phyloP scores from a whole-genome alignment of 2,113 vertebrate species.

The Phaetusa simplex region DNA sequence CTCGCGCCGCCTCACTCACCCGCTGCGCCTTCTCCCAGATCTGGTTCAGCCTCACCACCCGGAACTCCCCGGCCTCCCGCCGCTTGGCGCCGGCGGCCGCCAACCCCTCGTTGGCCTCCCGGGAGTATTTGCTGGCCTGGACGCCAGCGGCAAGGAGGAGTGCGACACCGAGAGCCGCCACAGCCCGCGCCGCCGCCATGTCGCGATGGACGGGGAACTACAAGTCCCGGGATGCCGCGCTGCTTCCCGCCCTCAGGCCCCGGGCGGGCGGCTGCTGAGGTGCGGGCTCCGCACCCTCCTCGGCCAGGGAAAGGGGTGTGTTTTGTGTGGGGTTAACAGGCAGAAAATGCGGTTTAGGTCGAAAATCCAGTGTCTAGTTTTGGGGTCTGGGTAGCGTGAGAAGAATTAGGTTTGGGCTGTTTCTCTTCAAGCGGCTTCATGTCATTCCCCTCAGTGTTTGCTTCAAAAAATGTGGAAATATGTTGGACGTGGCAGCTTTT shows the following conservation, averaged over 20 bases:
- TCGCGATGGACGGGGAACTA: not conserved
- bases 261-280: too few species aligned
- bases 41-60: slow-evolving; percentile 89
- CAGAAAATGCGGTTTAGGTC: accelerated
- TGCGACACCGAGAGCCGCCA: not conserved
- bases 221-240: slow-evolving; percentile 3
- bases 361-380: accelerated
- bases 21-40: slow-evolving; percentile 92
- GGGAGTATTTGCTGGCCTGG: slow-evolving; percentile 86
- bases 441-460: not conserved
- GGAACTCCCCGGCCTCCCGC: slow-evolving; percentile 79
- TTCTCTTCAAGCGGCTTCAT: not conserved
- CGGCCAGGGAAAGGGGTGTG: accelerated
- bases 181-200: not conserved
- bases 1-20: slow-evolving; percentile 71
- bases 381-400: accelerated
- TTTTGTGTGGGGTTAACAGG: accelerated
- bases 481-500: accelerated
- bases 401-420: accelerated
- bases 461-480: not conserved
- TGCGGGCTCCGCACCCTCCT: accelerated
- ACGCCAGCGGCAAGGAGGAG: not conserved
- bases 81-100: not conserved
- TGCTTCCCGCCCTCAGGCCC: too few species aligned
- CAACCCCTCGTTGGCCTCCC: slow-evolving; percentile 81